These are phyloP conservation scores for Neodiprion fabricii DNA, from an alignment of 1,140 invertebrate species.

Conservation along the genomic window DNA sequence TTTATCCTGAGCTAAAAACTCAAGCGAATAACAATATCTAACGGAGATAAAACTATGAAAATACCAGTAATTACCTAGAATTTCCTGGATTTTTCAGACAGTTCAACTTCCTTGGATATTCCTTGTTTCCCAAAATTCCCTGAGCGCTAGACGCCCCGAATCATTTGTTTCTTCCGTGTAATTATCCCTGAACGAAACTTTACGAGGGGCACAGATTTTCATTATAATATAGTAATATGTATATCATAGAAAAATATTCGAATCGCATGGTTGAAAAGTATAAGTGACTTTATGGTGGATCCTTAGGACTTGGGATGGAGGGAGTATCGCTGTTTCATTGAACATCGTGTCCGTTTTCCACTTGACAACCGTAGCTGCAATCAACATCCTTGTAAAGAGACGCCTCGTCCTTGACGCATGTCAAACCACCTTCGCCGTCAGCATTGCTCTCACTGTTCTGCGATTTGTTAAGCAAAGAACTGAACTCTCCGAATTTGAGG, in stretches of 20 bases:
- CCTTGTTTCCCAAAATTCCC: constrained; percentile 23
- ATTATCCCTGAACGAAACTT: not conserved
- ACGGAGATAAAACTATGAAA: no score
- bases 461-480: constrained; percentile 53
- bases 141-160: constrained; percentile 18
- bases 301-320: not conserved
- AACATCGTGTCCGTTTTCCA: constrained; percentile 35
- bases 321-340: constrained; percentile 26
- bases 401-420: constrained; percentile 7
- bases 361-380: constrained; percentile 33
- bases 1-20: no score
- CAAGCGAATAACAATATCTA: no score
- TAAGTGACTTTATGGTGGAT: constrained; percentile 16
- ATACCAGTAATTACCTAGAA: constrained; percentile 27
- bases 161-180: constrained; percentile 20
- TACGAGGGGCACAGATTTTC: not conserved
- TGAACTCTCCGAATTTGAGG: constrained; percentile 55
- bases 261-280: constrained; percentile 12
- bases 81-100: not conserved
- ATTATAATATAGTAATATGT: not conserved
- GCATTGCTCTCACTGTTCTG: constrained; percentile 30
- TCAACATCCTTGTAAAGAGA: constrained; percentile 17
- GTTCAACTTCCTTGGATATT: constrained; percentile 9
- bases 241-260: constrained; percentile 31
- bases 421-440: constrained; percentile 15